phyloP scores from a whole-genome alignment of 2,797 vertebrate species.

The Gambusia yucatana region DNA sequence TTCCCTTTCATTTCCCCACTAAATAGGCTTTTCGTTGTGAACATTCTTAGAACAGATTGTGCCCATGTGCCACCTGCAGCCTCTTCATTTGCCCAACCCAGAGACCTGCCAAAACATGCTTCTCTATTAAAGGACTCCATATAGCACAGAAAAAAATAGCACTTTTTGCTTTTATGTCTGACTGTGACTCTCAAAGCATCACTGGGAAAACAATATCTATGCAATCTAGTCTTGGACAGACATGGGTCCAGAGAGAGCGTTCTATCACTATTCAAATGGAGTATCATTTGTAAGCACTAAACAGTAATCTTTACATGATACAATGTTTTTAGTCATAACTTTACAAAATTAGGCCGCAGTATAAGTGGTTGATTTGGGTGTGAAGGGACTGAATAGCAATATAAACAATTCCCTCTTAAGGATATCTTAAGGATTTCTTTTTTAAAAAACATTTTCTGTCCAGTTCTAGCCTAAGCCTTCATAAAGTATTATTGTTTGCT shows the following conservation, averaged over 20 bases:
- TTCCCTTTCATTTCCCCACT: conserved; percentile 14
- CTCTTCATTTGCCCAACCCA: conserved; percentile 44
- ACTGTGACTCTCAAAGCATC: conserved; percentile 16
- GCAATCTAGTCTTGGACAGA: neutral
- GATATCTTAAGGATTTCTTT: neutral
- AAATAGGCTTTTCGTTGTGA: conserved; percentile 40
- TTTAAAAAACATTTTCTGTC: neutral
- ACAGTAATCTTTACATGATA: neutral
- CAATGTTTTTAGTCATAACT: neutral
- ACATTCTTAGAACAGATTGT: conserved; percentile 36
- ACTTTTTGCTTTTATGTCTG: conserved; percentile 16
- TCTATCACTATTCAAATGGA: conserved; percentile 5
- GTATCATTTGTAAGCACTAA: neutral
- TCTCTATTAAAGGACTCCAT: conserved; percentile 6
- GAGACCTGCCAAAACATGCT: conserved; percentile 49
- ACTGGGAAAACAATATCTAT: conserved; percentile 7
- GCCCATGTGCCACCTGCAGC: conserved; percentile 52
- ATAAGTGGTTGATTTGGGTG: neutral
- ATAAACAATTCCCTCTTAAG: neutral
- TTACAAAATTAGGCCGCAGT: conserved; percentile 1
- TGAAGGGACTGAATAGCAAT: neutral
- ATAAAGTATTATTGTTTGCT: neutral
- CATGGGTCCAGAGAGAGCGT: neutral
- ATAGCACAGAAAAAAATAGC: neutral
- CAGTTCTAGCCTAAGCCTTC: neutral